phyloP scores from a whole-genome alignment of 2,888 invertebrate species.

The Acheta domesticus region DNA sequence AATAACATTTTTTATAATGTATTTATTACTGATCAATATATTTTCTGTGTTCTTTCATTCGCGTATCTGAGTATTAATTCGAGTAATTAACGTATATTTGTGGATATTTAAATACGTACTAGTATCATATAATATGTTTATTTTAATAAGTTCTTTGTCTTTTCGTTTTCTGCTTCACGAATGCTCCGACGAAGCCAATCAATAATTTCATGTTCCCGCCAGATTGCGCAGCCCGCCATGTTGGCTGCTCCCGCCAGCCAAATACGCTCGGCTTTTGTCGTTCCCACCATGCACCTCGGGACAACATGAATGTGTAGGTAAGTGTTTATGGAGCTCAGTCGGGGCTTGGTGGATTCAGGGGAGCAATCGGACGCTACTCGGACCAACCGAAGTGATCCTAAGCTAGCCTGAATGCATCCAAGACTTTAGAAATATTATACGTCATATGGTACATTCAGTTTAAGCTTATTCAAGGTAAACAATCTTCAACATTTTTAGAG shows the following conservation, averaged over 20 bases:
- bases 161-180: too few relatives aligned
- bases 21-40: too few relatives aligned
- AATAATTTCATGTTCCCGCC: conserved; percentile 10
- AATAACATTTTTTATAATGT: too few relatives aligned
- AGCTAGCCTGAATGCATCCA: conserved; percentile 29
- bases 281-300: conserved; percentile 39
- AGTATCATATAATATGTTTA: too few relatives aligned
- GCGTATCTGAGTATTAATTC: too few relatives aligned
- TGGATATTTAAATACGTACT: too few relatives aligned
- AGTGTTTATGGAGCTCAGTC: conserved; percentile 41
- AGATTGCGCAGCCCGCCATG: conserved; percentile 22
- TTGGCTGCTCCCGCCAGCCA: conserved; percentile 28
- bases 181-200: not conserved
- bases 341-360: conserved; percentile 39
- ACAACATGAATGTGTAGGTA: conserved; percentile 41
- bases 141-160: too few relatives aligned
- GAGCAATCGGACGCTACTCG: conserved; percentile 37
- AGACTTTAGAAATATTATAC: conserved; percentile 30
- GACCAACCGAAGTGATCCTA: conserved; percentile 31
- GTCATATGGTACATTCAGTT: conserved; percentile 35
- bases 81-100: too few relatives aligned
- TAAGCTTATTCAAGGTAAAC: conserved; percentile 36
- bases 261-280: conserved; percentile 35
- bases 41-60: too few relatives aligned
- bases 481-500: conserved; percentile 22